A percentile compares a stretch with the other conserved stretches of the same genome.
Conservation (phyloP, 1,140 invertebrate genomes). For the Zaprionus vittiger region DNA sequence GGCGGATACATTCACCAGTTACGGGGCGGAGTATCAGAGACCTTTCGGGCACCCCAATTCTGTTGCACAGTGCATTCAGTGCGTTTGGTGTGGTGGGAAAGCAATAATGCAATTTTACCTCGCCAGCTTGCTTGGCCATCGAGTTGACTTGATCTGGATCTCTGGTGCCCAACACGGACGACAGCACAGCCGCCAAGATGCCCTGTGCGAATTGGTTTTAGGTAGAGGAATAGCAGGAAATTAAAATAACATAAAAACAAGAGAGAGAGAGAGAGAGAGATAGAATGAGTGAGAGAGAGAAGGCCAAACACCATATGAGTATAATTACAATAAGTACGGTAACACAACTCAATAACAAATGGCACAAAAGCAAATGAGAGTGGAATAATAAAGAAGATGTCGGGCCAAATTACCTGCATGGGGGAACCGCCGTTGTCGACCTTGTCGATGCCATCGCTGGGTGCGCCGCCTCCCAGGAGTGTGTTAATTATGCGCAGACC, state of each 20-base stretch:
- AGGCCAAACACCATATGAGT: constrained; percentile 63
- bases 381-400: constrained; percentile 39
- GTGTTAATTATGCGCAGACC: constrained; percentile 93
- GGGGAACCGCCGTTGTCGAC: constrained; percentile 92
- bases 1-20: background rate
- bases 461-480: constrained; percentile 90
- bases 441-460: constrained; percentile 93
- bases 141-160: constrained; percentile 94
- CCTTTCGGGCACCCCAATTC: constrained; percentile 20
- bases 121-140: constrained; percentile 96
- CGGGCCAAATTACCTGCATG: constrained; percentile 89
- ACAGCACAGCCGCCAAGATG: constrained; percentile 94
- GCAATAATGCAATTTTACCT: constrained; percentile 88
- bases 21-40: background rate
- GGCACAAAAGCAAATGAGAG: constrained; percentile 40
- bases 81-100: constrained; percentile 37
- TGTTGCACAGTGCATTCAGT: constrained; percentile 54
- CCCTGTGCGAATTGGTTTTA: constrained; percentile 86
- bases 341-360: constrained; percentile 44
- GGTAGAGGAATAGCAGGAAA: constrained; percentile 70
- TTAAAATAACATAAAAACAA: constrained; percentile 42
- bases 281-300: constrained; percentile 16
- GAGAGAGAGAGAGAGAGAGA: constrained; percentile 30
- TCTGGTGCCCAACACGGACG: constrained; percentile 93
- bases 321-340: constrained; percentile 25